Evolutionary conservation across 2,797 vertebrate genomes (phyloP).

Genomic region (Serranus cabrilla): DNA sequence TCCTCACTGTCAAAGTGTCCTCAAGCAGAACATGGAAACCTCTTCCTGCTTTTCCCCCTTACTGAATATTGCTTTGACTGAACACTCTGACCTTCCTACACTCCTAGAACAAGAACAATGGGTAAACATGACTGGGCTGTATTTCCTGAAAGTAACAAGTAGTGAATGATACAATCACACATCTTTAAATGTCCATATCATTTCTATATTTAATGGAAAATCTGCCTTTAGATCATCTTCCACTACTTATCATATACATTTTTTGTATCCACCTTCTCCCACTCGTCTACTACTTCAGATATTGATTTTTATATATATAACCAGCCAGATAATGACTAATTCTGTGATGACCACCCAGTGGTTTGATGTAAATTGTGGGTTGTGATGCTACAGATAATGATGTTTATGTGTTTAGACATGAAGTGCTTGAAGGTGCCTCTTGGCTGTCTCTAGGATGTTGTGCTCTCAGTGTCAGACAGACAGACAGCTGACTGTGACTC

Average conservation of each 20-base stretch:
- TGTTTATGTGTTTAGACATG: constrained; percentile 20
- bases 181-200: background rate
- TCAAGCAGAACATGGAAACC: background rate
- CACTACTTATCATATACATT: background rate
- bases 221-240: background rate
- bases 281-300: background rate
- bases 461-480: constrained; percentile 21
- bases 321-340: background rate
- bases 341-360: background rate
- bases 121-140: constrained; percentile 17
- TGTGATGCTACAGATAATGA: constrained; percentile 17
- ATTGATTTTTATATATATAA: background rate
- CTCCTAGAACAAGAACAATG: background rate
- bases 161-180: constrained; percentile 1
- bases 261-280: no score
- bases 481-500: constrained; percentile 22
- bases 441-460: constrained; percentile 7
- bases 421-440: constrained; percentile 7
- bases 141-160: constrained; percentile 7
- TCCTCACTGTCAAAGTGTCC: background rate
- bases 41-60: background rate
- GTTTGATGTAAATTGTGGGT: constrained; percentile 1
- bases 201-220: background rate
- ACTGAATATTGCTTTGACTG: background rate
- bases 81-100: background rate